A percentile compares a stretch with the other conserved stretches of the same genome.
These are phyloP conservation scores for Hapalemur alaotrensis DNA, from an alignment of 2,797 vertebrate genomes.

Conservation along the genomic window DNA sequence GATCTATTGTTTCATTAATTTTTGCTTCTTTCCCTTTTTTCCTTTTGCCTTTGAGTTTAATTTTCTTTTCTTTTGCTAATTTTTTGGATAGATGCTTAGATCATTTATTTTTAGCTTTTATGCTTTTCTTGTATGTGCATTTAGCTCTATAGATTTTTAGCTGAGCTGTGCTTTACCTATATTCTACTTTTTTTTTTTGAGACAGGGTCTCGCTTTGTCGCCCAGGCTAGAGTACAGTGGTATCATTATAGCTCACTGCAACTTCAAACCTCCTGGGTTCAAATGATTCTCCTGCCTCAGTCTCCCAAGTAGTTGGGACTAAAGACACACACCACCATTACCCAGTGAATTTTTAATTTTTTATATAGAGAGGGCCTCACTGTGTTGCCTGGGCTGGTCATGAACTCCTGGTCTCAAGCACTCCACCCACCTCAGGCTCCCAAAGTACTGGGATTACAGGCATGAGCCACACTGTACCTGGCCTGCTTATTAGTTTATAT, in stretches of 20 bases:
- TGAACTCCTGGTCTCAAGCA: not conserved
- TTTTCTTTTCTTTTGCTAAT: slow-evolving; percentile 9
- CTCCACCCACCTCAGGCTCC: not conserved
- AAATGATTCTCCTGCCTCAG: not conserved
- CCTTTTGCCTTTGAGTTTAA: not conserved
- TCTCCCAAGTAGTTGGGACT: no score
- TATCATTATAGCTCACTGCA: not conserved
- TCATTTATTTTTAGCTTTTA: slow-evolving; percentile 1
- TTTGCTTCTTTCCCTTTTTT: not conserved
- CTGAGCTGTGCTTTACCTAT: not conserved
- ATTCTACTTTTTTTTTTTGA: not conserved
- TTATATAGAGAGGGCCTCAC: not conserved
- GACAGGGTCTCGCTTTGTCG: no score
- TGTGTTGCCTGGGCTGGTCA: not conserved
- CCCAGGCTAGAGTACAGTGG: not conserved
- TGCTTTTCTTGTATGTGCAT: not conserved
- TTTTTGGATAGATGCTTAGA: not conserved
- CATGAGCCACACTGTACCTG: not conserved
- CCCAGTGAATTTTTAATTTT: not conserved
- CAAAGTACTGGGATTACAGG: not conserved
- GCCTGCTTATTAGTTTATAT: not conserved
- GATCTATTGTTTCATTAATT: slow-evolving; percentile 18
- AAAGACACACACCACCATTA: not conserved
- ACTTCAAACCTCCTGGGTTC: not conserved
- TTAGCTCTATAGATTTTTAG: not conserved